phyloP scores from a whole-genome alignment of 2,113 vertebrate genomes.

The Seriola dumerili region DNA sequence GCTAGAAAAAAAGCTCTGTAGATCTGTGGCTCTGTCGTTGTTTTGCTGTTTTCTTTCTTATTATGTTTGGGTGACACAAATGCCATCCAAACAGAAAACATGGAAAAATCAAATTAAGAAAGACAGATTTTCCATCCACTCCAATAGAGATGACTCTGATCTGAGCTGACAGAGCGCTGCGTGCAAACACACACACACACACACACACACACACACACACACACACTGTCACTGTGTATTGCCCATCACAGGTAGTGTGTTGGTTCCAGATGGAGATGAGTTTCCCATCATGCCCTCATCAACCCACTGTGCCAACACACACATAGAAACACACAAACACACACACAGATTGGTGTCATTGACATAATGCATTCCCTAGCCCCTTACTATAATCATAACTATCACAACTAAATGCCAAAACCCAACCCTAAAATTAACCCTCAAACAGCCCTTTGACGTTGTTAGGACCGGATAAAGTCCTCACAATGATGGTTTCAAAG shows the following conservation, averaged over 20 bases:
- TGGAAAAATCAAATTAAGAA: not conserved
- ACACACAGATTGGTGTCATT: not conserved
- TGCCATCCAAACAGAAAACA: not conserved
- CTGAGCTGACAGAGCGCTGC: constrained; percentile 52
- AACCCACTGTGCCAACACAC: constrained; percentile 41
- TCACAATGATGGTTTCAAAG: too few relatives aligned
- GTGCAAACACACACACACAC: constrained; percentile 36
- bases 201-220: constrained; percentile 15
- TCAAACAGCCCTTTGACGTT: not conserved
- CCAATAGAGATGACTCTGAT: constrained; percentile 58
- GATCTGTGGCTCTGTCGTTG: not conserved
- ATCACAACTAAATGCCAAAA: not conserved
- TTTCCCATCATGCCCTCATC: constrained; percentile 56
- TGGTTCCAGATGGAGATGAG: constrained; percentile 70
- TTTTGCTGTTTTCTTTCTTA: not conserved
- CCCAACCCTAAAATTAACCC: not conserved
- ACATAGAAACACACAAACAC: not conserved
- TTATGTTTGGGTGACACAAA: not conserved
- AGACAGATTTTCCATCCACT: constrained; percentile 39
- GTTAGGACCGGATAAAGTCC: not conserved
- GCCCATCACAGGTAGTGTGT: constrained; percentile 38
- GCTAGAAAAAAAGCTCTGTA: not conserved
- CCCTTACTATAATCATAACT: not conserved
- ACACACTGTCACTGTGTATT: not conserved
- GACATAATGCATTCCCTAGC: not conserved